Conservation (phyloP, 2,797 vertebrate species). For the Natrix natrix region DNA sequence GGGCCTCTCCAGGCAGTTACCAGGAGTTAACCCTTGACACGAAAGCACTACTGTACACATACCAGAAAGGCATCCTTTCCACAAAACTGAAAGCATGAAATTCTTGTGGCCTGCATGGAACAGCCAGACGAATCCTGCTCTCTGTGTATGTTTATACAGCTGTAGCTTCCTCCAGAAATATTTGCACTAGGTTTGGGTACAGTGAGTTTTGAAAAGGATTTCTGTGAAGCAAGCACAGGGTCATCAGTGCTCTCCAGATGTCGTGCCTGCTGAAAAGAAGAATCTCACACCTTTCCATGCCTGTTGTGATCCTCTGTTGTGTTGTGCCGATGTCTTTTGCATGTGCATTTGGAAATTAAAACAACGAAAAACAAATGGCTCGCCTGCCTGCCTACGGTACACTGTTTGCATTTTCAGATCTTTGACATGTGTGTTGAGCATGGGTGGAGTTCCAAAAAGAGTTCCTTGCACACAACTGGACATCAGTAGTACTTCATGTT, state of each 20-base stretch:
- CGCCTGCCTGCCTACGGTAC: neutral
- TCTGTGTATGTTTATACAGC: neutral
- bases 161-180: neutral
- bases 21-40: neutral
- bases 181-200: conserved; percentile 19
- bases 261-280: neutral
- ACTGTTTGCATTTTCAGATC: neutral
- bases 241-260: conserved; percentile 1
- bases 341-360: conserved; percentile 45
- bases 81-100: neutral
- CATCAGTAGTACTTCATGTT: no score
- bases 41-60: neutral
- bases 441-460: neutral
- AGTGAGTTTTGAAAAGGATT: conserved; percentile 13
- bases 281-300: neutral
- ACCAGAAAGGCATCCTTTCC: neutral
- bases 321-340: conserved; percentile 39
- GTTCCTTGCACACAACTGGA: neutral
- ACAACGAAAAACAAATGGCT: neutral
- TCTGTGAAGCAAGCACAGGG: neutral
- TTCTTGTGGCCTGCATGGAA: neutral
- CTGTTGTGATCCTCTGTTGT: conserved; percentile 40
- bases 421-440: neutral
- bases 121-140: neutral
- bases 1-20: neutral